phyloP scores from a whole-genome alignment of 1,140 invertebrate species.

The Drosophila tani region DNA sequence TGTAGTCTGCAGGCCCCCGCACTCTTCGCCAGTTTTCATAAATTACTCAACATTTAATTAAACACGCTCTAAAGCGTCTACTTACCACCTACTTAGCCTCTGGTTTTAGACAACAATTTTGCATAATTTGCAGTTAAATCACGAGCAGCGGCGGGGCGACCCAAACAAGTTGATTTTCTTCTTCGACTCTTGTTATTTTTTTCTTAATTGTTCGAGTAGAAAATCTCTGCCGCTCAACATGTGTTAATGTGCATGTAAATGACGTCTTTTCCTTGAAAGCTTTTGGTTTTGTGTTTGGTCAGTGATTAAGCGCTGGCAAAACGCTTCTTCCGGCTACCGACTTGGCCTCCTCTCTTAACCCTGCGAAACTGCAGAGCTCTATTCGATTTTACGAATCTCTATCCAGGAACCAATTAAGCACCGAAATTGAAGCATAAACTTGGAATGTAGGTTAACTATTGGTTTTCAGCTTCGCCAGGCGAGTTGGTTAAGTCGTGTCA shows the following conservation, averaged over 20 bases:
- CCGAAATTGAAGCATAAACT: neutral
- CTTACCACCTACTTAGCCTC: slow-evolving; percentile 82
- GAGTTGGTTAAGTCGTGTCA: neutral
- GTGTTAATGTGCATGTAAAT: slow-evolving; percentile 68
- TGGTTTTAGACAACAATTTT: slow-evolving; percentile 81
- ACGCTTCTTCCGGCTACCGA: slow-evolving; percentile 26
- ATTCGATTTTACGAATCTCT: neutral
- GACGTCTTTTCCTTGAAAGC: slow-evolving; percentile 9
- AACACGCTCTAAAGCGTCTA: slow-evolving; percentile 82
- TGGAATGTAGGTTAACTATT: neutral
- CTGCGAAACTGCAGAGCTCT: slow-evolving; percentile 3
- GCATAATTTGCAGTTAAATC: slow-evolving; percentile 80
- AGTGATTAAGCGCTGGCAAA: slow-evolving; percentile 37
- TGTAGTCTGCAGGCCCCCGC: neutral
- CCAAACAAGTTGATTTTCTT: slow-evolving; percentile 64
- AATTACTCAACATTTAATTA: slow-evolving; percentile 84
- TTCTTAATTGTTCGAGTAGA: slow-evolving; percentile 54
- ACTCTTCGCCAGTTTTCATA: slow-evolving; percentile 60
- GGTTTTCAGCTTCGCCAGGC: neutral
- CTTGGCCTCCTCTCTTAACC: neutral
- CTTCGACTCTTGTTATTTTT: slow-evolving; percentile 18
- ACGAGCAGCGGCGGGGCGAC: slow-evolving; percentile 40
- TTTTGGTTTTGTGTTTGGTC: slow-evolving; percentile 19
- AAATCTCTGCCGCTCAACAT: slow-evolving; percentile 40
- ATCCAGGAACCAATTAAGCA: too few relatives aligned